phyloP scores from a whole-genome alignment of 2,113 vertebrate genomes.

The Lota lota region DNA sequence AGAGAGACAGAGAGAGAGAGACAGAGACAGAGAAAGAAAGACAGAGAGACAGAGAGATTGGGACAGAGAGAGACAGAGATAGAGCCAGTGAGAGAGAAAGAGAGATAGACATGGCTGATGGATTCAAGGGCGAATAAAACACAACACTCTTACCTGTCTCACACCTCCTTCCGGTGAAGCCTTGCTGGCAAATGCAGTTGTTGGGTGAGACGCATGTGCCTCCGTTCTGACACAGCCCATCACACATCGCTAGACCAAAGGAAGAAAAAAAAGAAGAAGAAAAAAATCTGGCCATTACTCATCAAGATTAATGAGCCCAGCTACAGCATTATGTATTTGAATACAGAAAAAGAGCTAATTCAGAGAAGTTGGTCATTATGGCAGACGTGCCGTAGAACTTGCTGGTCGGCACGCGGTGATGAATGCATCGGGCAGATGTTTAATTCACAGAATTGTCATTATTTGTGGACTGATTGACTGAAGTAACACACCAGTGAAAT shows the following conservation, averaged over 20 bases:
- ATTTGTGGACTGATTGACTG: slow-evolving; percentile 23
- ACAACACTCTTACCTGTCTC: slow-evolving; percentile 85
- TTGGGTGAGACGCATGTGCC: slow-evolving; percentile 91
- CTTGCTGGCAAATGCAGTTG: slow-evolving; percentile 90
- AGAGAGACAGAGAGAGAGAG: too few relatives aligned
- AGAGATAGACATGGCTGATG: background rate
- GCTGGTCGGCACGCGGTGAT: slow-evolving; percentile 33
- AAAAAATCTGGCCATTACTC: slow-evolving; percentile 43
- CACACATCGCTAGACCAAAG: slow-evolving; percentile 88
- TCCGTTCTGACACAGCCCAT: slow-evolving; percentile 90
- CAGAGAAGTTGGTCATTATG: slow-evolving; percentile 62
- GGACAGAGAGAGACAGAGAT: background rate
- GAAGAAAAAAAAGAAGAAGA: slow-evolving; percentile 19
- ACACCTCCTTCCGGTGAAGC: slow-evolving; percentile 92
- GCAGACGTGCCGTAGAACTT: slow-evolving; percentile 33
- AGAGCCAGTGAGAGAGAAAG: background rate
- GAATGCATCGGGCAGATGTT: slow-evolving; percentile 53
- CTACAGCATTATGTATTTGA: slow-evolving; percentile 59
- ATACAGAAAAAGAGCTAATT: slow-evolving; percentile 65
- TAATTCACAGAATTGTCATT: slow-evolving; percentile 57
- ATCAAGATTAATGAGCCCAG: slow-evolving; percentile 58
- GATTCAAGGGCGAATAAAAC: background rate
- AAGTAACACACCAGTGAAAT: too few relatives aligned
- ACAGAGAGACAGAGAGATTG: background rate
- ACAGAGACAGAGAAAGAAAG: too few relatives aligned